Evolutionary conservation across 2,888 invertebrate species (phyloP).

Genomic region (Ligdia adustata): DNA sequence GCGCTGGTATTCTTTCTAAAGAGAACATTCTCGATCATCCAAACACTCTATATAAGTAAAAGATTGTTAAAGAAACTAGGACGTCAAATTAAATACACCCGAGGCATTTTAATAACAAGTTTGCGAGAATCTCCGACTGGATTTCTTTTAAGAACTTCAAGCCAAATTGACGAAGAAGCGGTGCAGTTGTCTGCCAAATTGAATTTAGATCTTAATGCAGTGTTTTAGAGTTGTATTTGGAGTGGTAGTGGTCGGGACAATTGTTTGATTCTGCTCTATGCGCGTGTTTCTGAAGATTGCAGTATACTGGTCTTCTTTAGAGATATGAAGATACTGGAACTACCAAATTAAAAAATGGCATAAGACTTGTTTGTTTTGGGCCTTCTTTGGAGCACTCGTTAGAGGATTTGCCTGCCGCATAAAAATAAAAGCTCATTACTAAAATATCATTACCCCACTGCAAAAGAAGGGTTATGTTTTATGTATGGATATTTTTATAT

Average conservation of each 20-base stretch:
- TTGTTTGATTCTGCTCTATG: constrained; percentile 22
- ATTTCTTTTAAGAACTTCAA: constrained; percentile 10
- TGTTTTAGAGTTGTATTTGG: background rate
- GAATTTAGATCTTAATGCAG: constrained; percentile 1
- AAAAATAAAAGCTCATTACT: no score
- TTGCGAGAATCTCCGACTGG: constrained; percentile 7
- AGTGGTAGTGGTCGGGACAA: background rate
- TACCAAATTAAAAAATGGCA: no score
- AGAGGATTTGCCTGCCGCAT: no score
- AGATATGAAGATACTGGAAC: constrained; percentile 12
- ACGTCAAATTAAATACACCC: constrained; percentile 16
- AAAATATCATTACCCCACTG: no score
- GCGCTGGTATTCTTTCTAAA: no score
- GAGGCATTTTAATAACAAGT: constrained; percentile 15
- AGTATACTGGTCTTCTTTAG: constrained; percentile 3
- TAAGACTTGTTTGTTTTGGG: no score
- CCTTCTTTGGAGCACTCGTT: no score
- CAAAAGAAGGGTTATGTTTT: no score
- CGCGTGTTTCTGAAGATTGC: constrained; percentile 25
- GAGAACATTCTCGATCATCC: no score
- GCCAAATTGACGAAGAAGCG: constrained; percentile 11
- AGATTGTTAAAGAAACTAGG: background rate
- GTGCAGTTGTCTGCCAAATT: background rate
- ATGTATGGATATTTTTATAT: no score
- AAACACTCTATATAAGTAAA: no score